phyloP scores from a whole-genome alignment of 2,888 invertebrate genomes.

The Mactromeris polynyma region DNA sequence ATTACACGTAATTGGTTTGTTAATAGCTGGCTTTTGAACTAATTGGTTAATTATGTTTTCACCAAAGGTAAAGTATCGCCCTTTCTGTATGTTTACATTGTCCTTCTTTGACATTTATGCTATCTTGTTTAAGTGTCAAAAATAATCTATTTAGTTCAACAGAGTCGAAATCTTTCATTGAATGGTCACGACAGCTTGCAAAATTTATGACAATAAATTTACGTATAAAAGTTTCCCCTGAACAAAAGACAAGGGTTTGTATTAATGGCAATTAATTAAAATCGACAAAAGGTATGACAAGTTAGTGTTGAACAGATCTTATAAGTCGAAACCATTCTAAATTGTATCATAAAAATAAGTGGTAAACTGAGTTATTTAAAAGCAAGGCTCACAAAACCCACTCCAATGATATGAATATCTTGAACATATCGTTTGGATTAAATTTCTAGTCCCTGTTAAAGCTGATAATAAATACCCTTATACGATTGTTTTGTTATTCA shows the following conservation, averaged over 20 bases:
- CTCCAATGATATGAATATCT: too few species aligned
- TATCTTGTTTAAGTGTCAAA: background rate
- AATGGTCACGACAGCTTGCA: background rate
- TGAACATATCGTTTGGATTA: too few species aligned
- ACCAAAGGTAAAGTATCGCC: background rate
- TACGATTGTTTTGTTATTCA: too few species aligned
- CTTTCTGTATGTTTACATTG: background rate
- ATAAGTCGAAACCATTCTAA: too few species aligned
- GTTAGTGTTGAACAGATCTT: too few species aligned
- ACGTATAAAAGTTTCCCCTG: background rate
- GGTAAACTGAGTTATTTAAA: too few species aligned
- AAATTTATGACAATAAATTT: background rate
- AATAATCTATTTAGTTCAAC: background rate
- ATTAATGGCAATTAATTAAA: background rate
- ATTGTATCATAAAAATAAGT: too few species aligned
- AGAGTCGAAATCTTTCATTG: background rate
- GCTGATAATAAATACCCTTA: too few species aligned
- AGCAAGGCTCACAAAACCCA: too few species aligned
- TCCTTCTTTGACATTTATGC: background rate
- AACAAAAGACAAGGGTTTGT: background rate
- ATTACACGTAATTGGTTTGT: background rate
- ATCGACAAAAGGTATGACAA: too few species aligned
- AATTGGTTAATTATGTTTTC: background rate
- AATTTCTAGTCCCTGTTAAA: too few species aligned
- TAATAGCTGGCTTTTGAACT: background rate